phyloP scores from a whole-genome alignment of 1,140 invertebrate genomes.

The Papilio helenus region DNA sequence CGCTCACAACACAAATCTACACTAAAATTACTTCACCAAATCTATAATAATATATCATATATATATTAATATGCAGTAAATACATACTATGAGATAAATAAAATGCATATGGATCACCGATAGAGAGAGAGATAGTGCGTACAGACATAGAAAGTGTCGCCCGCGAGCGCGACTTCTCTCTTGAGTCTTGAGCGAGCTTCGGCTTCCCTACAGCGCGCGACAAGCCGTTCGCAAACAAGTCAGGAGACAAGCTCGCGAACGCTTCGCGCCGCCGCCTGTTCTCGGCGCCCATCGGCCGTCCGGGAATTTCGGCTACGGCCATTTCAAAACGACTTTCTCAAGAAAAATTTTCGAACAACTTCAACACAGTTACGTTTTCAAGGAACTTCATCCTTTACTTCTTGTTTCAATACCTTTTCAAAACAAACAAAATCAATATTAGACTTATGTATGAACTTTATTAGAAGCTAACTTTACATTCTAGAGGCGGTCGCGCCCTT shows the following conservation, averaged over 20 bases:
- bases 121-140: conserved; percentile 44
- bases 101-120: conserved; percentile 69
- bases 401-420: conserved; percentile 84
- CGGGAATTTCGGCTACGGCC: conserved; percentile 65
- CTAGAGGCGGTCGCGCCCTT: conserved; percentile 66
- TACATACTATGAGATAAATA: conserved; percentile 63
- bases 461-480: conserved; percentile 75
- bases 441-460: conserved; percentile 82
- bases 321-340: conserved; percentile 74
- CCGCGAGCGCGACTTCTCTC: conserved; percentile 61
- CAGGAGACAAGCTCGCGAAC: conserved; percentile 52
- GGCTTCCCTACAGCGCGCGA: conserved; percentile 58
- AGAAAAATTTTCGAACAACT: conserved; percentile 79
- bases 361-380: conserved; percentile 81
- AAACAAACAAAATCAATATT: conserved; percentile 84
- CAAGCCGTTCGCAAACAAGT: conserved; percentile 72
- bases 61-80: conserved; percentile 48
- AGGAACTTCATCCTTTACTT: conserved; percentile 84
- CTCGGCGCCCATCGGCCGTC: conserved; percentile 60
- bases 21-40: conserved; percentile 64
- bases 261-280: conserved; percentile 59
- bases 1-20: conserved; percentile 78
- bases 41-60: conserved; percentile 55
- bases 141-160: conserved; percentile 72
- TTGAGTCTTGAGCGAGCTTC: conserved; percentile 63